Conservation (phyloP, 64 coral and sea anemone species). For the Dendronephthya gigantea region DNA sequence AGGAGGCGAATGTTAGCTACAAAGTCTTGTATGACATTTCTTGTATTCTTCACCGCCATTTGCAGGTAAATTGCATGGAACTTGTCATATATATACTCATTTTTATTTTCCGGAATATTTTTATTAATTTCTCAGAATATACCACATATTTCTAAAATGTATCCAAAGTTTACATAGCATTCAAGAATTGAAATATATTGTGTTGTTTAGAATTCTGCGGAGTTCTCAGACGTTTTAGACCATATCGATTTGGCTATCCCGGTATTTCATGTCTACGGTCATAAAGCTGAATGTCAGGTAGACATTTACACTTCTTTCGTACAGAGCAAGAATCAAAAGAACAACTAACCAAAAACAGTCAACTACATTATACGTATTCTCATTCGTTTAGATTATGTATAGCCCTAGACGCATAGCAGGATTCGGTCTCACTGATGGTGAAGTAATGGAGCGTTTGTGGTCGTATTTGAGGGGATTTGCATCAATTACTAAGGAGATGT, state of each 20-base stretch:
- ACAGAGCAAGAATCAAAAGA: background rate
- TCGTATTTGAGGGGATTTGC: background rate
- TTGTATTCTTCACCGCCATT: background rate
- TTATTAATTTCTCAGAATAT: too few species aligned
- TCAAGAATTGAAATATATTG: background rate
- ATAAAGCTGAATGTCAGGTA: slow-evolving; percentile 10
- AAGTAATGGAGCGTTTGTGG: slow-evolving; percentile 14
- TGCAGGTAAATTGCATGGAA: background rate
- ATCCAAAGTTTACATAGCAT: too few species aligned
- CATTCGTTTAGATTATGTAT: background rate
- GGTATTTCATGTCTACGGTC: background rate
- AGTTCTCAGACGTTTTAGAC: background rate
- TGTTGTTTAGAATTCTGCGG: background rate
- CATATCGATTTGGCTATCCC: background rate
- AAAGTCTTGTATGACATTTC: slow-evolving; percentile 6
- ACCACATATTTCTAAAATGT: too few species aligned
- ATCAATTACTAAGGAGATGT: slow-evolving; percentile 22
- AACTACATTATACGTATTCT: too few species aligned
- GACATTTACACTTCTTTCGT: background rate
- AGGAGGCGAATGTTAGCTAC: background rate
- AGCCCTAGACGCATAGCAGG: background rate
- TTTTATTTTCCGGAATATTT: background rate
- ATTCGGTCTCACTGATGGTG: background rate
- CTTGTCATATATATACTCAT: too few species aligned
- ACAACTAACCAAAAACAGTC: too few species aligned